Conservation (phyloP, 2,113 vertebrate genomes). For the Lophius piscatorius region DNA sequence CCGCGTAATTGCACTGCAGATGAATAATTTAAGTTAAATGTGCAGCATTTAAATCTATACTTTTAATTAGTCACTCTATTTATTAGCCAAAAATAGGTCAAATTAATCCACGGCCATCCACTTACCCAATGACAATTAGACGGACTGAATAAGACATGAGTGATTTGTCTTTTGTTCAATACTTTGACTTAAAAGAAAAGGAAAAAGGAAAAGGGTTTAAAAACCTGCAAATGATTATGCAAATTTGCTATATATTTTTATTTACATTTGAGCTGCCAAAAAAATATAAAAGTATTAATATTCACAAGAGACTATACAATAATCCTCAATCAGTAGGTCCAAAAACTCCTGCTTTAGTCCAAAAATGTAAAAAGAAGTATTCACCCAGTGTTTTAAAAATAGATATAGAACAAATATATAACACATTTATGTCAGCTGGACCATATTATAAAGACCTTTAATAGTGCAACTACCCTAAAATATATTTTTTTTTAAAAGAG, state of each 20-base stretch:
- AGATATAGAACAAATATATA: conserved; percentile 81
- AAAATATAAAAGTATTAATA: conserved; percentile 88
- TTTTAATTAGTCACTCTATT: conserved; percentile 34
- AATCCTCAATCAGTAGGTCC: conserved; percentile 86
- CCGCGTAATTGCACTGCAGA: conserved; percentile 41
- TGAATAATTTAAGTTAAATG: conserved; percentile 36
- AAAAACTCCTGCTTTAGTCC: conserved; percentile 79
- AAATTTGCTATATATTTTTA: conserved; percentile 93
- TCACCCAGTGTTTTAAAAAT: conserved; percentile 86
- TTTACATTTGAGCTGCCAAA: conserved; percentile 98
- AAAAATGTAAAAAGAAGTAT: conserved; percentile 80
- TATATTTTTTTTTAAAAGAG: conserved; percentile 52
- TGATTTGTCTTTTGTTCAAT: conserved; percentile 66
- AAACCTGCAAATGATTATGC: conserved; percentile 85
- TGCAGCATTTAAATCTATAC: conserved; percentile 56
- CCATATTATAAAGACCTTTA: conserved; percentile 70
- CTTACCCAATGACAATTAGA: conserved; percentile 43
- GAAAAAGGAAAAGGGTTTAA: conserved; percentile 76
- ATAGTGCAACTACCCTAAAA: conserved; percentile 83
- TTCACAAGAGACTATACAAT: conserved; percentile 90
- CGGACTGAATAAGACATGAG: conserved; percentile 68
- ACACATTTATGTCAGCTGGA: conserved; percentile 79
- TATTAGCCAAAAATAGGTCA: conserved; percentile 27
- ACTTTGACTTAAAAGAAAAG: conserved; percentile 72
- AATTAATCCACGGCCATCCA: conserved; percentile 47